Evolutionary conservation across 2,888 invertebrate species (phyloP), one percentile per base, ranked within the genome.

Genomic region (Coelinius sp.): DNA sequence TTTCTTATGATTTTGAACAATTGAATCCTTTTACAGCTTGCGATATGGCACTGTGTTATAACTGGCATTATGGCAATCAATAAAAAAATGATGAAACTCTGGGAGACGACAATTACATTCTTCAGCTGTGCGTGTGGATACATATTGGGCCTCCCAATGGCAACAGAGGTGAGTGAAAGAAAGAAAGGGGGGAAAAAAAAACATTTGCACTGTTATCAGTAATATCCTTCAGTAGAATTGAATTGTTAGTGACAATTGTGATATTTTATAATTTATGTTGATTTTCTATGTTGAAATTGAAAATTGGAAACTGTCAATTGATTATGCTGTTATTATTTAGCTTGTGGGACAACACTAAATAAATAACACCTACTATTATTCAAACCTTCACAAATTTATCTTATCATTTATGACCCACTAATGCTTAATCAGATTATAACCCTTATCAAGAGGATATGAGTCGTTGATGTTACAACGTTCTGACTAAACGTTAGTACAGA

Each of bases 1-100:
- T 31, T 31, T 10, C 25, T 20, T 10, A 8, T n/a, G n/a, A n/a
- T n/a, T n/a, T 12, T 31, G 22, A 52, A 49, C 5, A 8, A 7
- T 71, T 35, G 53, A 67, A 70, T 77, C 2, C 24, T 71, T n/a
- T 78, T 84, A 78, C 82, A 91, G 90, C 89, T 96, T 79, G 96
- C 95, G 0, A 93, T 97, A 83, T 97, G 97, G 97, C 95, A 96
- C 84, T 95, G 95, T 82, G 94, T 97, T 67, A 94, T 96, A 74
- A 93, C 95, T 20, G 95, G 95, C 1, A 91, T 97, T 65, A 92
- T 96, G 91, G 91, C 95, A 46, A 90, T 96, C 85, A 92, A 94
- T 88, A 89, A 93, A n/a, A 90, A 91, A 84, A 90, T 91, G 75
- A 87, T 96, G 77, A 91, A 92, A 79, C 90, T 92, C 0, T 95